Conservation (phyloP, 2,797 vertebrate genomes). For the Sus cebifrons region DNA sequence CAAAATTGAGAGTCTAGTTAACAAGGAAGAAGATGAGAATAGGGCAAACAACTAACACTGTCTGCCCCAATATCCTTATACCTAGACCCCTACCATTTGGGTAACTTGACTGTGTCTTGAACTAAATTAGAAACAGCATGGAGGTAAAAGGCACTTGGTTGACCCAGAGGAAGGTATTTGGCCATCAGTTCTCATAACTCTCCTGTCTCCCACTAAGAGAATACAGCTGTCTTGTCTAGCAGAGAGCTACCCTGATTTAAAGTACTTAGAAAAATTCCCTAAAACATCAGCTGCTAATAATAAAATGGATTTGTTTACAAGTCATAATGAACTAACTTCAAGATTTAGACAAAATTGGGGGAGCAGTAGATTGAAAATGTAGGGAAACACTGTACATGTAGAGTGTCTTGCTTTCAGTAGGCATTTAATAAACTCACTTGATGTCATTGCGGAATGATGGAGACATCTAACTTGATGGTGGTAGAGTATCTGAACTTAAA, state of each 20-base stretch:
- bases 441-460: neutral
- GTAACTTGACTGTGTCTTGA: neutral
- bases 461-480: neutral
- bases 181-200: neutral
- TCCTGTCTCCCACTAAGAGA: neutral
- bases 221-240: neutral
- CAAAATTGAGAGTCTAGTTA: neutral
- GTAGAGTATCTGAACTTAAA: neutral
- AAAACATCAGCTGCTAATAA: neutral
- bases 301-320: slow-evolving; percentile 25
- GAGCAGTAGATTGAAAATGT: neutral
- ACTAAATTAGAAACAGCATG: neutral
- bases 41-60: neutral
- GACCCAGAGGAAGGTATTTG: neutral
- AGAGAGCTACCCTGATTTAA: neutral
- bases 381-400: neutral
- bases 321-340: neutral
- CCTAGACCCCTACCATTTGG: neutral
- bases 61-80: neutral
- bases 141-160: neutral
- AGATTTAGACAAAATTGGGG: neutral
- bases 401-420: neutral
- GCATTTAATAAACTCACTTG: neutral
- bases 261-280: neutral
- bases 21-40: neutral